Conservation (phyloP, 2,113 vertebrate genomes). For the Sebastes fasciatus region DNA sequence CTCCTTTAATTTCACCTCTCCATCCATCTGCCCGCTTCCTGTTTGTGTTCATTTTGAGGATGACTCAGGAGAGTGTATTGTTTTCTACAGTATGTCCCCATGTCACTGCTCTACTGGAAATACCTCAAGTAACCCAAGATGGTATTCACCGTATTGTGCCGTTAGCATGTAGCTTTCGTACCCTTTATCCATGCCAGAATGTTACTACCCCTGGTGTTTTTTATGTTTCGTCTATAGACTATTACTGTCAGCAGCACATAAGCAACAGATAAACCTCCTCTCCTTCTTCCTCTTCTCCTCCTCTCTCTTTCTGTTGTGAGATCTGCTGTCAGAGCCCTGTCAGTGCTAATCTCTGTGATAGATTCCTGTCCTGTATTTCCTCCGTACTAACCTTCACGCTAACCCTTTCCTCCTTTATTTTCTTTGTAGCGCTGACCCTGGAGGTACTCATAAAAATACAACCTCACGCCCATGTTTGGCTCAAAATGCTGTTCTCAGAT, state of each 20-base stretch:
- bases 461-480: not conserved
- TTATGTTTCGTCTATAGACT: not conserved
- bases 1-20: slow-evolving; percentile 64
- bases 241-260: slow-evolving; percentile 31
- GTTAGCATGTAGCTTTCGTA: not conserved
- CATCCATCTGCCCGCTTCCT: slow-evolving; percentile 47
- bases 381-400: not conserved
- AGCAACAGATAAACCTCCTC: slow-evolving; percentile 1
- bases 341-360: slow-evolving; percentile 39
- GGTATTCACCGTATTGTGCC: not conserved
- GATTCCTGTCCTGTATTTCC: slow-evolving; percentile 33
- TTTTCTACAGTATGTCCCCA: slow-evolving; percentile 1
- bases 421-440: not conserved
- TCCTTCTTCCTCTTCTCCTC: slow-evolving; percentile 3
- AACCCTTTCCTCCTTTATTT: slow-evolving; percentile 12
- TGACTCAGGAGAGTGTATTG: slow-evolving; percentile 1
- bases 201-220: not conserved
- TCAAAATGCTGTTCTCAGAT: not conserved
- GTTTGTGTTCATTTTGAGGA: slow-evolving; percentile 65
- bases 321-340: slow-evolving; percentile 47
- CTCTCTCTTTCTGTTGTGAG: slow-evolving; percentile 32
- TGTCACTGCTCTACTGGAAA: not conserved
- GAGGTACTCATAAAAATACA: not conserved
- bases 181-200: not conserved
- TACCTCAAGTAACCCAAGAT: not conserved